Evolutionary conservation across 2,888 invertebrate genomes (phyloP).

Genomic region (Acleris literana): DNA sequence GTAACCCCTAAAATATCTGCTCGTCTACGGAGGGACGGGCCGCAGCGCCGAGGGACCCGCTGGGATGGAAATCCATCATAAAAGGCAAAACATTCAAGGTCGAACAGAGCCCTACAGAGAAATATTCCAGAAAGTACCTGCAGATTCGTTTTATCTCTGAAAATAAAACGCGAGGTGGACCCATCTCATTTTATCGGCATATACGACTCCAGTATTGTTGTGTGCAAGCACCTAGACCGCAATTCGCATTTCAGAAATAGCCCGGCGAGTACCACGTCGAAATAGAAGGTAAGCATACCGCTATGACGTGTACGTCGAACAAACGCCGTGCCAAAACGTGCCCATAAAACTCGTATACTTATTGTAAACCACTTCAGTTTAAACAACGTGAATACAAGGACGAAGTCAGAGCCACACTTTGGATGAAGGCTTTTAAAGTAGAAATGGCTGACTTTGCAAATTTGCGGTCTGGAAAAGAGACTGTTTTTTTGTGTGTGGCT

Average conservation of each 20-base stretch:
- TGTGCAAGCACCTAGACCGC: slow-evolving; percentile 61
- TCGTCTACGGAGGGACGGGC: slow-evolving; percentile 10
- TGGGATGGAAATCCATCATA: slow-evolving; percentile 24
- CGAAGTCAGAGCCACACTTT: neutral
- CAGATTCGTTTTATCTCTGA: slow-evolving; percentile 5
- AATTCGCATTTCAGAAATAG: slow-evolving; percentile 66
- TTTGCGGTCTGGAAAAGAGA: neutral
- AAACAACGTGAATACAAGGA: slow-evolving; percentile 30
- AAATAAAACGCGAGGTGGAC: slow-evolving; percentile 15
- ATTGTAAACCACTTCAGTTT: slow-evolving; percentile 46
- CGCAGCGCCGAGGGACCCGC: slow-evolving; percentile 15
- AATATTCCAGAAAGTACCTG: slow-evolving; percentile 7
- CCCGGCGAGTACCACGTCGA: slow-evolving; percentile 54
- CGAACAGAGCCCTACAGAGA: slow-evolving; percentile 17
- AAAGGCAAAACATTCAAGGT: slow-evolving; percentile 32
- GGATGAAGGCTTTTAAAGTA: neutral
- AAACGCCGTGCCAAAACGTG: slow-evolving; percentile 54
- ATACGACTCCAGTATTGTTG: slow-evolving; percentile 60
- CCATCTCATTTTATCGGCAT: slow-evolving; percentile 39
- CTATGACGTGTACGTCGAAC: slow-evolving; percentile 50
- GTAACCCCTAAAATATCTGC: slow-evolving; percentile 10
- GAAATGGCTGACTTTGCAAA: neutral
- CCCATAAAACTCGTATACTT: slow-evolving; percentile 53
- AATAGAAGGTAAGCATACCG: slow-evolving; percentile 48
- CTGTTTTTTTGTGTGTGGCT: neutral